Evolutionary conservation across 2,113 vertebrate species (phyloP), one percentile per base, ranked within the genome.

Genomic region (Argyrosomus japonicus): DNA sequence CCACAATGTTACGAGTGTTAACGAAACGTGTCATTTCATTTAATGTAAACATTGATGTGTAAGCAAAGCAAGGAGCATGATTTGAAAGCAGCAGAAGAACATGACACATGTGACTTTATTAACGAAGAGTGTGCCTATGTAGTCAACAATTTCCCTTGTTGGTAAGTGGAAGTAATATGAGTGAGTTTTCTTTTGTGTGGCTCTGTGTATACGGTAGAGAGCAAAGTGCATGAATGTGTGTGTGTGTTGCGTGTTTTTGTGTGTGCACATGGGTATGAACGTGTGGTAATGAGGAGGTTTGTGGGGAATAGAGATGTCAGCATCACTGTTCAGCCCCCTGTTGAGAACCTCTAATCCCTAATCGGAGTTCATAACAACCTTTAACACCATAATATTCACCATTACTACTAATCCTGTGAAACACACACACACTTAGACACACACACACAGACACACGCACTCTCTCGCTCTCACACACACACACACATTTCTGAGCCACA

Each of bases 251-350:
- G 53, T 57, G 65, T 68, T 32, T 25, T 23, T 57, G 25, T 57
- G 50, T 67, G 43, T 15, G 48, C 62, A 45, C 29, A 61, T 71
- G 57, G 48, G 53, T 73, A 17, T 62, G 47, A 50, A 53, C 77
- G 61, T 57, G 51, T 40, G 23, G 7, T 56, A 32, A 32, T 32
- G 50, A 70, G 9, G 8, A 68, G n/a, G 78, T 83, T 17, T 69
- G 71, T 76, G 77, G 73, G 67, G n/a, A 65, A 89, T 65, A 85
- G 75, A 81, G 81, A 91, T 81, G 81, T 89, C 75, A 85, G 69
- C 64, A 84, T 73, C 62, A 73, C 56, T 72, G 56, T 85, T 57
- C 78, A 75, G 51, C 25, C 65, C 45, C 79, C 75, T 76, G 78
- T 68, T 80, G 86, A 70, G 76, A 74, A 68, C 69, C 77, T 87